Evolutionary conservation across 2,113 vertebrate species (phyloP).

Genomic region (Pedionomus torquatus): DNA sequence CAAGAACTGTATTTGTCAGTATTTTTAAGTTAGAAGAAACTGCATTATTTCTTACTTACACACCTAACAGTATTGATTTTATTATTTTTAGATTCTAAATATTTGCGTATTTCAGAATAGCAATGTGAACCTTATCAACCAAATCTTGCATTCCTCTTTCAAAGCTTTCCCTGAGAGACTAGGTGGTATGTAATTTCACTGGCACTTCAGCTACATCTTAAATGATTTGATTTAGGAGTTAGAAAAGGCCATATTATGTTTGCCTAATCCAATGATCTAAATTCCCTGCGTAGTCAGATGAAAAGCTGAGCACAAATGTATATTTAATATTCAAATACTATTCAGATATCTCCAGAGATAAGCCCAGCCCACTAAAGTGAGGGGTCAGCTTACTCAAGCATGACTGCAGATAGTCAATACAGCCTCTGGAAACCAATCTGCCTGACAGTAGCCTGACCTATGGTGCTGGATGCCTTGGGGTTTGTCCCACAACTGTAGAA

Average conservation of each 20-base stretch:
- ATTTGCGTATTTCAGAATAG: background rate
- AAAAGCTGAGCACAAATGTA: background rate
- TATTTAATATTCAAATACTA: background rate
- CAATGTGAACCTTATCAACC: background rate
- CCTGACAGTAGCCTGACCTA: background rate
- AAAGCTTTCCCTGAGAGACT: background rate
- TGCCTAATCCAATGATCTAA: background rate
- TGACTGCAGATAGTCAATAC: background rate
- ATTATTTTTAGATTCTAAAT: background rate
- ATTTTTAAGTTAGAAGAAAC: conserved; percentile 1
- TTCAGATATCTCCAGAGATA: background rate
- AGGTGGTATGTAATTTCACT: background rate
- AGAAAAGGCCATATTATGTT: background rate
- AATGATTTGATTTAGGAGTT: background rate
- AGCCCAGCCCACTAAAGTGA: background rate
- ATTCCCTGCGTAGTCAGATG: background rate
- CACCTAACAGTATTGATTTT: background rate
- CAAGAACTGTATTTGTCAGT: background rate
- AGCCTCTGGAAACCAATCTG: background rate
- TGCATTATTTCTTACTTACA: background rate
- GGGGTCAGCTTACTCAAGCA: background rate
- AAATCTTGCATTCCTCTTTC: background rate
- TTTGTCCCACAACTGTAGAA: background rate
- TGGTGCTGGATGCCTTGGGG: background rate
- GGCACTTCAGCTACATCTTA: background rate